phyloP scores from a whole-genome alignment of 2,888 invertebrate species.

The Tenthredo mesomela region DNA sequence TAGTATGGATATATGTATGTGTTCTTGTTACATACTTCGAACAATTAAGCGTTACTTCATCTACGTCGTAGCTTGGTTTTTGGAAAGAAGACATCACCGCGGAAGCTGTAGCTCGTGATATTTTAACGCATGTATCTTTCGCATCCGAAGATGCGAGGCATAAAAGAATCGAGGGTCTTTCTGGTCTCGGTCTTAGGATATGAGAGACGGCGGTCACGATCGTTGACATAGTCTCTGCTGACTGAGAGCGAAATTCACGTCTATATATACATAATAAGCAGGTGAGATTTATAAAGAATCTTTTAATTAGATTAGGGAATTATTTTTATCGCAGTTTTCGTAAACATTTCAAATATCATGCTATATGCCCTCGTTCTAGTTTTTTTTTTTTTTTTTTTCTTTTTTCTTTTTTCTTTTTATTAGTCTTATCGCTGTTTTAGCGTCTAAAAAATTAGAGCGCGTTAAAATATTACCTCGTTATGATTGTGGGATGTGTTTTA shows the following conservation, averaged over 20 bases:
- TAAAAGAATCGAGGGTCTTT: constrained; percentile 24
- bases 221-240: constrained; percentile 45
- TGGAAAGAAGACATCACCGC: constrained; percentile 27
- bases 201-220: constrained; percentile 36
- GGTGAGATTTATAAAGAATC: not conserved
- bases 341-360: not conserved
- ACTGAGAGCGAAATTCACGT: constrained; percentile 38
- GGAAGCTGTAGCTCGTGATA: not conserved
- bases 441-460: not conserved
- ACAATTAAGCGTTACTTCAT: constrained; percentile 15
- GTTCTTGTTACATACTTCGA: constrained; percentile 10
- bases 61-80: constrained; percentile 25
- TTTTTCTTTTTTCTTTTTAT: too few species aligned
- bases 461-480: not conserved
- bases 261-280: not conserved
- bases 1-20: too few species aligned
- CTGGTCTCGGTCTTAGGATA: constrained; percentile 16
- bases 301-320: not conserved
- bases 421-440: not conserved
- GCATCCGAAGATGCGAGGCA: constrained; percentile 14
- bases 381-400: not conserved
- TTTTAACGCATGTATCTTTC: not conserved
- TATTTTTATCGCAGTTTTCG: not conserved
- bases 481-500: not conserved
- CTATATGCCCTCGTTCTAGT: not conserved